Evolutionary conservation across 2,888 invertebrate genomes (phyloP), one percentile per base, ranked within the genome.

Genomic region (Drosophila recens): DNA sequence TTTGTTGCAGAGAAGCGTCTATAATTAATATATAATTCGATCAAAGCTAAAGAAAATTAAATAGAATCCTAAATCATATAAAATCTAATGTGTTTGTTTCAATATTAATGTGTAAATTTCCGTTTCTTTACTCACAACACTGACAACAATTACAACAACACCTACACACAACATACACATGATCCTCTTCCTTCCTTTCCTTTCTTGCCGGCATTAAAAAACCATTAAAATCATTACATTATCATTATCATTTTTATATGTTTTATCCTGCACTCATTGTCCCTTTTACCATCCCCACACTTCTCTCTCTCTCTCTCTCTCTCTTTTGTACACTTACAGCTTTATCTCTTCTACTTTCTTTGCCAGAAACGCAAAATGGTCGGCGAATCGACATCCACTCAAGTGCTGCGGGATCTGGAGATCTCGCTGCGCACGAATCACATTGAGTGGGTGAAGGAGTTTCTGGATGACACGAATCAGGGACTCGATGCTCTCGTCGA

Each of bases 391-490:
- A 99, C 99, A 72, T 99, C 99, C 65, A 99, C 99, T 49, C 98
- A 99, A 95, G 98, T 99, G 86, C 94, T 99, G 75, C 95, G 99
- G 91, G 99, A 99, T 94, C 94, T 99, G 93, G 99, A 99, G 94
- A 99, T 99, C 92, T 99, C 99, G 49, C 94, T 99, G 90, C 95
- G 99, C 90, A 99, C 99, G 79, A 99, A 99, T 94, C 98, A 98
- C 93, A 99, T 99, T 92, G 99, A 99, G 98, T 99, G 99, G 99
- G 99, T 99, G 62, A 96, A 98, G 89, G 98, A 99, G 93, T 99
- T 99, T 93, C 94, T 99, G 73, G 97, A 98, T 93, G 98, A 98
- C 88, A 96, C 97, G 82, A 99, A 99, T 93, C 96, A 97, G 91
- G 99, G 99, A 15, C 93, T 99, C 82, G 98, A 99, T 93, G 97